Base-by-base conservation (phyloP, 2,888 invertebrate genomes). In the Phasia obesa region DNA sequence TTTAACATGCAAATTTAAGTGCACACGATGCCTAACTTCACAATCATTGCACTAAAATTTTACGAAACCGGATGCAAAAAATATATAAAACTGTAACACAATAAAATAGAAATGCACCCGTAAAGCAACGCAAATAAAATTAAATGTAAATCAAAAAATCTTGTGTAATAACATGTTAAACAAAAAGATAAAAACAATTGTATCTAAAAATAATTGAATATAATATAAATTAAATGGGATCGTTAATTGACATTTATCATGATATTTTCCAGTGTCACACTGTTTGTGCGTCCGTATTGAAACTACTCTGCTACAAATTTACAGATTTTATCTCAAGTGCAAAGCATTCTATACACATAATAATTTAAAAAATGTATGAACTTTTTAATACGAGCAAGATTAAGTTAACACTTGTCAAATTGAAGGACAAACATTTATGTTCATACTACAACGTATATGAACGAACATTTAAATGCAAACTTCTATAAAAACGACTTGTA, bases 51-150 rank as follows among this genome's bases (percentile, higher is more conserved):
- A 71, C 19, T 55, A n/a, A 59, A 73, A 60, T 62, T 38, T 57
- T 64, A 57, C 19, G 78, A 51, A 70, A 75, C 65, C 82, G 82
- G 82, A 83, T 83, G 65, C 21, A 53, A 59, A 69, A 65, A 47
- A n/a, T 19, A 3, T 49, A 49, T 51, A n/a, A 65, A 82, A 83
- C 59, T 78, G 65, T 78, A 75, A 70, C 78, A 78, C 60, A 65
- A 49, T 69, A 49, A 55, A 65, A 70, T 31, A 11, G 11, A 9
- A 11, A 35, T 35, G 9, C 5, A n/a, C n/a, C n/a, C n/a, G n/a
- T n/a, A n/a, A n/a, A n/a, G n/a, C n/a, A n/a, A n/a, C n/a, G n/a
- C n/a, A 31, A 31, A 31, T 31, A 31, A 31, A 35, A 35, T 4
- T 11, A 13, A 4, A 27, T 47, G 13, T 19, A 35, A 51, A 19